A percentile compares a stretch with the other conserved stretches of the same genome.
Evolutionary conservation across 2,113 vertebrate genomes (phyloP).

Genomic region (Toxostoma redivivum): DNA sequence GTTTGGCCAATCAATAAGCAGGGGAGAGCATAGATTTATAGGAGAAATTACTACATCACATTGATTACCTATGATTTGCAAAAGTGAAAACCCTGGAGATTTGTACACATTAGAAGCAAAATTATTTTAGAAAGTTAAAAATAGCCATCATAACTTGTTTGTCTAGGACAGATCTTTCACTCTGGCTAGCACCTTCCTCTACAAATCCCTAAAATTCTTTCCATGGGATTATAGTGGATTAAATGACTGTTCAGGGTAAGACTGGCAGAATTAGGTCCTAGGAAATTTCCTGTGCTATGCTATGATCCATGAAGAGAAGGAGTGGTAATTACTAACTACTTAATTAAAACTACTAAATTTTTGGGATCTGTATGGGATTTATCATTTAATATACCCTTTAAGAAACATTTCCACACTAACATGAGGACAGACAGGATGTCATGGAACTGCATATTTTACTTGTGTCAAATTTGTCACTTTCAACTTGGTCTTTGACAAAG

Average conservation of each 20-base stretch:
- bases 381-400: not conserved
- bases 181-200: not conserved
- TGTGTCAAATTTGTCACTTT: not conserved
- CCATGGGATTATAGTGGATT: not conserved
- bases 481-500: not conserved
- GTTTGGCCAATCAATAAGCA: not conserved
- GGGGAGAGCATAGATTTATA: not conserved
- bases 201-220: not conserved
- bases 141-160: not conserved
- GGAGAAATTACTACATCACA: not conserved
- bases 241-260: not conserved
- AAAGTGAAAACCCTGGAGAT: not conserved
- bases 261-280: slow-evolving; percentile 26
- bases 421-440: not conserved
- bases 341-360: too few species aligned
- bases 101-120: not conserved
- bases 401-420: not conserved
- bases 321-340: not conserved
- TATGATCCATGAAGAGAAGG: not conserved
- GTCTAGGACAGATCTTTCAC: not conserved
- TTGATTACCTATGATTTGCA: not conserved
- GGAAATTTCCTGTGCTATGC: not conserved
- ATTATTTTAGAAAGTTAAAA: not conserved
- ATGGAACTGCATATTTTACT: not conserved
- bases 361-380: too few species aligned